phyloP scores from a whole-genome alignment of 1,140 invertebrate genomes.

The Atta colombica region DNA sequence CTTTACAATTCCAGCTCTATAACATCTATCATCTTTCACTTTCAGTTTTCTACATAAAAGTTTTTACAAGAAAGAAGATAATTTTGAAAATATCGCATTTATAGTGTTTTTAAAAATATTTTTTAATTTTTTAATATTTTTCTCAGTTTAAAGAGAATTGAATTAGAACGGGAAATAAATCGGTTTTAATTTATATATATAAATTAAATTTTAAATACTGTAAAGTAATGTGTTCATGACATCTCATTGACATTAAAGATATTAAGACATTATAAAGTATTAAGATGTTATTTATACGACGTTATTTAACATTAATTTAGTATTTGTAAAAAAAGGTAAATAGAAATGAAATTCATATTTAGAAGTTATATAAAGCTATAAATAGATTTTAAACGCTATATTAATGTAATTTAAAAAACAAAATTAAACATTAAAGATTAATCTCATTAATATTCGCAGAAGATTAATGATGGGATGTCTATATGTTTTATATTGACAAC shows the following conservation, averaged over 20 bases:
- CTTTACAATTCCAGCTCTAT: background rate
- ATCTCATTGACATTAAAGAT: too few relatives aligned
- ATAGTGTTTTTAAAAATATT: background rate
- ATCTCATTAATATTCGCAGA: background rate
- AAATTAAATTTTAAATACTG: too few relatives aligned
- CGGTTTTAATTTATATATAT: too few relatives aligned
- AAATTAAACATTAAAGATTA: background rate
- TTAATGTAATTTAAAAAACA: background rate
- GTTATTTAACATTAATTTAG: too few relatives aligned
- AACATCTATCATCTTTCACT: background rate
- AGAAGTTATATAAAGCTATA: background rate
- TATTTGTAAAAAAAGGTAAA: too few relatives aligned
- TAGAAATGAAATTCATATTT: background rate
- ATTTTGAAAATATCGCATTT: background rate
- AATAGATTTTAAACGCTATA: background rate
- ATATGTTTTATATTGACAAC: background rate
- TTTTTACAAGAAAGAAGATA: background rate
- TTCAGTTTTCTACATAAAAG: background rate
- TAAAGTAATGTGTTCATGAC: too few relatives aligned
- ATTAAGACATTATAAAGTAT: too few relatives aligned
- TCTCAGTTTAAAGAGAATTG: background rate
- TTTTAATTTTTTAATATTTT: background rate
- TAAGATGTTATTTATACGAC: too few relatives aligned
- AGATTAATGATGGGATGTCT: background rate
- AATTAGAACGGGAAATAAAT: background rate